Percentiles rank a stretch among this genome's conserved stretches.
phyloP scores from a whole-genome alignment of 30 jellyfish, hydroid and myxozoan genomes.

The Chironex yamaguchii region DNA sequence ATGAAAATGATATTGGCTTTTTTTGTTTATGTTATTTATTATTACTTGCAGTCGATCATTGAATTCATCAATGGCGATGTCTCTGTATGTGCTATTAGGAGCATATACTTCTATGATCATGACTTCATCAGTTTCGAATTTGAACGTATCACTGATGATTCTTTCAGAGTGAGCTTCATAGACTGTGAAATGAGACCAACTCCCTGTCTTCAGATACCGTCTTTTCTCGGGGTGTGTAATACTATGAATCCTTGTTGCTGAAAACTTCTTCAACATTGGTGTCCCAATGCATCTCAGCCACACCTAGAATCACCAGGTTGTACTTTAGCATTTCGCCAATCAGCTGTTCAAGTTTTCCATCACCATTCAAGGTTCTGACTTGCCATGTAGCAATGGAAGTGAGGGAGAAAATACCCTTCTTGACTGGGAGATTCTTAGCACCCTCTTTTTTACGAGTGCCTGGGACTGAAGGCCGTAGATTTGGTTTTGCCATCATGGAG shows the following conservation, averaged over 20 bases:
- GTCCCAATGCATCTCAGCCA: conserved; percentile 9
- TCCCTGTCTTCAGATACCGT: neutral
- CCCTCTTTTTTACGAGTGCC: no score
- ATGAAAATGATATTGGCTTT: neutral
- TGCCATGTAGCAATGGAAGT: no score
- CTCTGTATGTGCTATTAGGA: neutral
- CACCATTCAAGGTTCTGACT: conserved; percentile 14
- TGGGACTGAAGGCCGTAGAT: no score
- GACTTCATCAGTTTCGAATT: neutral
- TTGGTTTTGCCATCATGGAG: no score
- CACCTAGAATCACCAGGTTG: neutral
- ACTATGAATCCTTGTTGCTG: no score
- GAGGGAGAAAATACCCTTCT: no score
- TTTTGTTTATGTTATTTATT: neutral
- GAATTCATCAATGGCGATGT: neutral
- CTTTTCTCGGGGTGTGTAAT: neutral
- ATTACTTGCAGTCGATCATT: neutral
- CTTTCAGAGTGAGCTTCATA: neutral
- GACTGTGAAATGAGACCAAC: neutral
- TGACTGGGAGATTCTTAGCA: no score
- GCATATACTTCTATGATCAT: neutral
- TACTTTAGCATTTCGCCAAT: neutral
- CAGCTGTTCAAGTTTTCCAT: conserved; percentile 8
- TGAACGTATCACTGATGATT: neutral
- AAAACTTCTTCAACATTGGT: neutral